These are phyloP conservation scores for Manis javanica DNA, from an alignment of 2,797 vertebrate genomes.

Conservation along the genomic window DNA sequence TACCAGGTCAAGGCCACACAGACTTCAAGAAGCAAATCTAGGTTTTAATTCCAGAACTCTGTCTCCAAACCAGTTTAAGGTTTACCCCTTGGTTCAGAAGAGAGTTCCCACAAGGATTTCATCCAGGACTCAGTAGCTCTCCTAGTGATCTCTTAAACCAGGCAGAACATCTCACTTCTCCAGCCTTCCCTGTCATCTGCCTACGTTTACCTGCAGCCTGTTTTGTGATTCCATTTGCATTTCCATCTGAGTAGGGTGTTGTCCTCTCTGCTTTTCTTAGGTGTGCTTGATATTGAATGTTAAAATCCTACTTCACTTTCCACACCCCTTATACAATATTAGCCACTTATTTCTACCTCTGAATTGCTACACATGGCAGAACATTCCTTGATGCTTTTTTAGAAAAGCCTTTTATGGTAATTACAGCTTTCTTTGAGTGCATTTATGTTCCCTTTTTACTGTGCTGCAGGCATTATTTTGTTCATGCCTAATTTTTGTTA, in stretches of 20 bases:
- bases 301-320: neutral
- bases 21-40: neutral
- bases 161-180: neutral
- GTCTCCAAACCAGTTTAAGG: neutral
- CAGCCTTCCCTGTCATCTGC: neutral
- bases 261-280: neutral
- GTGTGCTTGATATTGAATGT: neutral
- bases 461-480: constrained; percentile 62
- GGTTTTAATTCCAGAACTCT: neutral
- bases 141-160: neutral
- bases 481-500: constrained; percentile 70
- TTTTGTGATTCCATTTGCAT: neutral
- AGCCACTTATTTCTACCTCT: constrained; percentile 49
- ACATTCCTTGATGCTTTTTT: constrained; percentile 63
- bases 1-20: neutral
- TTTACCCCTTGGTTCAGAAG: neutral
- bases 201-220: too few relatives aligned
- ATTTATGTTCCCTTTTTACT: constrained; percentile 55
- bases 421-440: constrained; percentile 75
- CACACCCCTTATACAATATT: neutral
- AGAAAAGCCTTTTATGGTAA: constrained; percentile 74
- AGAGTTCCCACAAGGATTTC: neutral
- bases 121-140: neutral
- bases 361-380: constrained; percentile 49
- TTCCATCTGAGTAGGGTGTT: neutral